Evolutionary conservation across 1,140 invertebrate species (phyloP).

Genomic region (Ips typographus): DNA sequence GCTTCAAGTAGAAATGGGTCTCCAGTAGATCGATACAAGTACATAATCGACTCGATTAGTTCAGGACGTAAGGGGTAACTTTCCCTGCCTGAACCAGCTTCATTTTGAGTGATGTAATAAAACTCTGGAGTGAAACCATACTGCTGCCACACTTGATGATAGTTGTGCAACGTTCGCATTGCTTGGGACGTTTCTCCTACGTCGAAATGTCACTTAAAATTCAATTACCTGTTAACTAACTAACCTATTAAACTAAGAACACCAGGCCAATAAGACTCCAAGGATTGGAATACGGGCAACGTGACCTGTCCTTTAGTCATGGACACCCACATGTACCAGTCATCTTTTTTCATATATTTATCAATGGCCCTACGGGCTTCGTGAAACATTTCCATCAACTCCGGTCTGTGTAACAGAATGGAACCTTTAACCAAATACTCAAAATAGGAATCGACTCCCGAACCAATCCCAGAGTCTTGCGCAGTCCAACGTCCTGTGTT

Average conservation of each 20-base stretch:
- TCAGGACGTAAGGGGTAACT: slow-evolving; percentile 96
- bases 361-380: slow-evolving; percentile 81
- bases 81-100: slow-evolving; percentile 81
- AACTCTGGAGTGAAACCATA: slow-evolving; percentile 98
- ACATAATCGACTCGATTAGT: slow-evolving; percentile 96
- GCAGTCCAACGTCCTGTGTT: slow-evolving; percentile 95
- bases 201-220: slow-evolving; percentile 18
- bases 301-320: slow-evolving; percentile 95
- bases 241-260: slow-evolving; percentile 66
- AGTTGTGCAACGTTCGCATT: slow-evolving; percentile 92
- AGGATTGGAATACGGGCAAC: slow-evolving; percentile 94
- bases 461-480: slow-evolving; percentile 86
- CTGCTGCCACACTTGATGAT: slow-evolving; percentile 93
- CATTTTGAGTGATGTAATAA: slow-evolving; percentile 89
- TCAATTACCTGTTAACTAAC: neutral
- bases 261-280: slow-evolving; percentile 99
- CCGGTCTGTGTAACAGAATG: slow-evolving; percentile 60
- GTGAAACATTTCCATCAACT: slow-evolving; percentile 89
- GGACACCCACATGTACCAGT: slow-evolving; percentile 96
- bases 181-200: slow-evolving; percentile 86
- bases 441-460: slow-evolving; percentile 97
- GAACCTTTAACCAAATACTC: slow-evolving; percentile 87
- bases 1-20: slow-evolving; percentile 91
- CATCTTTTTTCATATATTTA: slow-evolving; percentile 88
- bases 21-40: slow-evolving; percentile 89